phyloP scores from a whole-genome alignment of 2,888 invertebrate genomes.

The Dryomyza anilis region DNA sequence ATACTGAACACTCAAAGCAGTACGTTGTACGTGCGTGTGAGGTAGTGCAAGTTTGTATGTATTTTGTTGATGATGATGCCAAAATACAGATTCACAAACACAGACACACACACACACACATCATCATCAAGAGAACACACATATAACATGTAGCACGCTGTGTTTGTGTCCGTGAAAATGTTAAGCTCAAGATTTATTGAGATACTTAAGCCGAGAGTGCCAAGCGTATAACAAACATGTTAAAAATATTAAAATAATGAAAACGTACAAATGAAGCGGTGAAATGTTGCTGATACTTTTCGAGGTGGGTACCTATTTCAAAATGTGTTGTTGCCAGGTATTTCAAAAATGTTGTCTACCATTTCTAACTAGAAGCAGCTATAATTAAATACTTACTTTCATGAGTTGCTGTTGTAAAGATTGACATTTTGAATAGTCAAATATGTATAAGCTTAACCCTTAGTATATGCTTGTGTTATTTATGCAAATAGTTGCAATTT shows the following conservation, averaged over 20 bases:
- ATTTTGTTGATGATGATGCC: background rate
- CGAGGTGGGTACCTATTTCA: too few relatives aligned
- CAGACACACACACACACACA: background rate
- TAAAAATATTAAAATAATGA: slow-evolving; percentile 14
- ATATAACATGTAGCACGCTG: too few relatives aligned
- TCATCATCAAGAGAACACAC: background rate
- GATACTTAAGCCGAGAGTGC: slow-evolving; percentile 22
- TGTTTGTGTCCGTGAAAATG: slow-evolving; percentile 22
- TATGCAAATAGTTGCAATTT: too few relatives aligned
- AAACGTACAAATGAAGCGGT: background rate
- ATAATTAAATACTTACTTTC: too few relatives aligned
- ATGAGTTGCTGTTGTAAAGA: too few relatives aligned
- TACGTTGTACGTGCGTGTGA: slow-evolving; percentile 5
- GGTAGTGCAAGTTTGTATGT: background rate
- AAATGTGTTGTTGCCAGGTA: too few relatives aligned
- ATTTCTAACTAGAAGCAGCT: too few relatives aligned
- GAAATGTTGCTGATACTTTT: too few relatives aligned
- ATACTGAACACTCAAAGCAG: background rate
- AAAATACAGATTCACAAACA: background rate
- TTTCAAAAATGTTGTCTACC: too few relatives aligned
- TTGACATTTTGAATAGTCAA: too few relatives aligned
- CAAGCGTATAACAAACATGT: background rate
- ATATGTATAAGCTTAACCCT: too few relatives aligned
- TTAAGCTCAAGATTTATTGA: slow-evolving; percentile 34
- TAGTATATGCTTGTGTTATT: too few relatives aligned